Evolutionary conservation across 2,113 vertebrate species (phyloP).

Genomic region (Henicopernis longicauda): DNA sequence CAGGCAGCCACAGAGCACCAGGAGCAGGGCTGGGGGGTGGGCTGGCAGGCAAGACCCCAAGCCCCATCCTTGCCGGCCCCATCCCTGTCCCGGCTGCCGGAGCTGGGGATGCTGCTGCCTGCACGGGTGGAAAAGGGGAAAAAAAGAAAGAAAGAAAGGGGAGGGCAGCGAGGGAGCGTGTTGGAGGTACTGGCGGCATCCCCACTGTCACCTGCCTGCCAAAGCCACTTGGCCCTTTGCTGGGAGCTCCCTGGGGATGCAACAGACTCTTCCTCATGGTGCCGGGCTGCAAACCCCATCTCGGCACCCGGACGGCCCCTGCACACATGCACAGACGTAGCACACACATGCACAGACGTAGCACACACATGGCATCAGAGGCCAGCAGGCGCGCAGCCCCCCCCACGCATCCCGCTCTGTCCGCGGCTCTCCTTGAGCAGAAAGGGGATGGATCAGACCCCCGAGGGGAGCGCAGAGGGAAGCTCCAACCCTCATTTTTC

Average conservation of each 20-base stretch:
- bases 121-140: background rate
- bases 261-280: background rate
- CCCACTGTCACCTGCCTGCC: background rate
- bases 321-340: too few relatives aligned
- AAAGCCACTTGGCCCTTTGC: background rate
- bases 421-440: background rate
- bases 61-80: background rate
- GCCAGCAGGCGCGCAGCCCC: too few relatives aligned
- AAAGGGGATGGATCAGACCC: background rate
- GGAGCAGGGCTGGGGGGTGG: background rate
- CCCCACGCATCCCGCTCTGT: background rate
- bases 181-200: background rate
- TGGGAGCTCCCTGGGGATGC: background rate
- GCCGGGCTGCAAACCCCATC: background rate
- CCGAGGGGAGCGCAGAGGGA: background rate
- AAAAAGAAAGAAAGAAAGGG: background rate
- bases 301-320: fast-evolving
- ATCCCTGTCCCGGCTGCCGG: background rate
- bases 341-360: too few relatives aligned
- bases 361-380: too few relatives aligned
- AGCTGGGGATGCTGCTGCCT: background rate
- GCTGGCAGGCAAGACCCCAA: background rate
- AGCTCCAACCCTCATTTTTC: background rate
- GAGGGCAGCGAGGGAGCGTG: fast-evolving
- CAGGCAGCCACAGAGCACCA: background rate